These are phyloP conservation scores for Tetragonula clypearis DNA, from an alignment of 1,140 invertebrate species.

Conservation along the genomic window DNA sequence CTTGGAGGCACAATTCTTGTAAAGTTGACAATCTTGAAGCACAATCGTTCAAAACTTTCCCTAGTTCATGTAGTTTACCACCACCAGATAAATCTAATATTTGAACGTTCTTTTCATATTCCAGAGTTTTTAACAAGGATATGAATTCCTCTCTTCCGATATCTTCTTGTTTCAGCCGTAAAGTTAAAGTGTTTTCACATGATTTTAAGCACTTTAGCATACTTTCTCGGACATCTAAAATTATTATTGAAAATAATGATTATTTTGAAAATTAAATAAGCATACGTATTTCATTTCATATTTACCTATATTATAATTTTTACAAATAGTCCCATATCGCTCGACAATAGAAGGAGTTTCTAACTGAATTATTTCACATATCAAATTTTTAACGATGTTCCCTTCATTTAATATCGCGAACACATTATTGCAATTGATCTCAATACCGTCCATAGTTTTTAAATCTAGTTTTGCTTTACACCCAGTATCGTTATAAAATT, in stretches of 20 bases:
- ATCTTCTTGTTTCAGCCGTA: constrained; percentile 67
- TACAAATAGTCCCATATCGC: constrained; percentile 72
- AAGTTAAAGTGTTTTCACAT: constrained; percentile 73
- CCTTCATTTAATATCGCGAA: constrained; percentile 54
- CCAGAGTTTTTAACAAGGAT: constrained; percentile 72
- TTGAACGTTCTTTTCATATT: constrained; percentile 72
- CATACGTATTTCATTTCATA: constrained; percentile 22
- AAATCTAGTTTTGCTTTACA: constrained; percentile 65
- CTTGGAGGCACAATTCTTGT: constrained; percentile 73
- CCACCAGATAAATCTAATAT: constrained; percentile 71
- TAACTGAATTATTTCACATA: constrained; percentile 66
- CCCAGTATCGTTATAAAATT: constrained; percentile 71
- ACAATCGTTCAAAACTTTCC: constrained; percentile 59
- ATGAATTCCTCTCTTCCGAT: constrained; percentile 51
- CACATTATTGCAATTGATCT: constrained; percentile 50
- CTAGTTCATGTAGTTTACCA: constrained; percentile 60
- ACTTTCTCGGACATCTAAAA: constrained; percentile 70
- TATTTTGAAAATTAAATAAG: constrained; percentile 9
- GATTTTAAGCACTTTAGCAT: constrained; percentile 69
- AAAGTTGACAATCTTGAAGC: constrained; percentile 61
- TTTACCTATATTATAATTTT: constrained; percentile 63
- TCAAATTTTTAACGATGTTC: constrained; percentile 58
- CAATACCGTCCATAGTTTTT: constrained; percentile 58
- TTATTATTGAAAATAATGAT: constrained; percentile 50
- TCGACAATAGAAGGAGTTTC: constrained; percentile 69